Base-by-base conservation (phyloP, 1,140 invertebrate species). In the Hestina assimilis region DNA sequence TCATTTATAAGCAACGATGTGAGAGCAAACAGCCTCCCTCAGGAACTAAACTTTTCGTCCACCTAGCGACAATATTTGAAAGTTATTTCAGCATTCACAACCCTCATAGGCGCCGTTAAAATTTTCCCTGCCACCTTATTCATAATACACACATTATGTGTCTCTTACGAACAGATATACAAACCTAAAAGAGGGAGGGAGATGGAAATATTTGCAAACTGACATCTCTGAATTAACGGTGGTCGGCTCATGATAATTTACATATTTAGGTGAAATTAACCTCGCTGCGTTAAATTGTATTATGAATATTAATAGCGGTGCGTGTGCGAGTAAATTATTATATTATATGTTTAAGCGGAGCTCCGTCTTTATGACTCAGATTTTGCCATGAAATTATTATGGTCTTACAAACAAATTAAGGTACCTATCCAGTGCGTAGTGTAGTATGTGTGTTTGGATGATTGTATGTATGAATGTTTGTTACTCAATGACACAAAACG, bases 221-320 rank as follows among this genome's bases (percentile, higher is more conserved):
- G 83, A 84, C 84, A 83, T 83, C 75, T 83, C 71, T 65, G 72
- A 83, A 83, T 85, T 83, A 86, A 85, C 79, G 79, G 74, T 83
- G 85, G 85, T 88, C 85, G 85, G 80, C 77, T 86, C 80, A 88
- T 85, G 80, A 88, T 88, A 86, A 88, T 88, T 88, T 86, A 88
- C 83, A 88, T 88, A 88, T 88, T 88, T 88, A 88, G 83, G 83
- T 85, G 75, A 86, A 86, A 86, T 88, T 88, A 88, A 85, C 83
- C 83, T 83, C 81, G 79, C 56, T 70, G 61, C 77, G 83, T 83
- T 86, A 88, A 86, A 88, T 88, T 88, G 79, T 86, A 88, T 88
- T 86, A 88, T 88, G 85, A 88, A 88, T 88, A 88, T 88, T 88
- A 88, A 88, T 88, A 79, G 83, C 46, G 48, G 62, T 73, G 72